Percentiles rank a stretch among this genome's conserved stretches.
These are phyloP conservation scores for Irena cyanogastra DNA, from an alignment of 2,113 vertebrate genomes.

Conservation along the genomic window DNA sequence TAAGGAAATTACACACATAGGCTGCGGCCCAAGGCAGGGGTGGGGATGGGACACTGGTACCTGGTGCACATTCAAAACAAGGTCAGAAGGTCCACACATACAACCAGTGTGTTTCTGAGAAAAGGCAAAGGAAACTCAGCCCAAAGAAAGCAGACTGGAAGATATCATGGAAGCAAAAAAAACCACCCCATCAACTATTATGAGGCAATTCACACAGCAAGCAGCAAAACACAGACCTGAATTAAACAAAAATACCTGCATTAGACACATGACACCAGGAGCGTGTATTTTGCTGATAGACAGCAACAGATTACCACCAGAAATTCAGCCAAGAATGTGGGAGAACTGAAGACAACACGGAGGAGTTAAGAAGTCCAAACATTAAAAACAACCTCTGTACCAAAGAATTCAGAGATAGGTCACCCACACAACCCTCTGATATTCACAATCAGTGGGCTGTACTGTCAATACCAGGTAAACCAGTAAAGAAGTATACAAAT, in stretches of 20 bases:
- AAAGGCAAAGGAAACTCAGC: background rate
- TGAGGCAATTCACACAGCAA: background rate
- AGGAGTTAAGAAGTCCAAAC: background rate
- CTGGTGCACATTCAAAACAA: background rate
- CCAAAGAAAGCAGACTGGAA: background rate
- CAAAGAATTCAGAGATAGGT: background rate
- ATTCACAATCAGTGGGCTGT: background rate
- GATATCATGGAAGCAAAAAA: background rate
- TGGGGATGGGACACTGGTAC: background rate
- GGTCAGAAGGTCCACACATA: background rate
- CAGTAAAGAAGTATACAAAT: background rate
- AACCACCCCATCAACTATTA: background rate
- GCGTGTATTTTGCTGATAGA: background rate
- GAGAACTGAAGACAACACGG: background rate
- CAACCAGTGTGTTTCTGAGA: background rate
- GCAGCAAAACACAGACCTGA: background rate
- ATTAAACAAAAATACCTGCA: background rate
- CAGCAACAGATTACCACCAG: background rate
- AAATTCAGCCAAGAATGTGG: background rate
- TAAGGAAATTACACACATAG: background rate
- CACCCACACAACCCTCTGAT: background rate
- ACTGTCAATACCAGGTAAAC: background rate
- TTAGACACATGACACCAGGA: background rate
- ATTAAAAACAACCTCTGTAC: background rate
- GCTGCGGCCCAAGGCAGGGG: background rate